A percentile compares a stretch with the other conserved stretches of the same genome.
phyloP scores from a whole-genome alignment of 1,140 invertebrate genomes.

The Achroia grisella region DNA sequence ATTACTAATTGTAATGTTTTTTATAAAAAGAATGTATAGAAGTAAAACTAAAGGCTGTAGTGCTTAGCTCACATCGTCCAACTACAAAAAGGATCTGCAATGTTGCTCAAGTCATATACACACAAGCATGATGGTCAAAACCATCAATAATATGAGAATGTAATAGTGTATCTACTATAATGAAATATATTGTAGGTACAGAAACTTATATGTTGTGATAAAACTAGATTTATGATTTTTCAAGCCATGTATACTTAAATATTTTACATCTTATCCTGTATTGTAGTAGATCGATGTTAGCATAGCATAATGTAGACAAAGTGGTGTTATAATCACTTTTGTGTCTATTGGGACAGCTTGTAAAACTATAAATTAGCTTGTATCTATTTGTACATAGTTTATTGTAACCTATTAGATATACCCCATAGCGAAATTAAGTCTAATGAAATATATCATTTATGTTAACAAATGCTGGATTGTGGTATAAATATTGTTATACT shows the following conservation, averaged over 20 bases:
- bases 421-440: conserved; percentile 36
- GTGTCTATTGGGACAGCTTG: conserved; percentile 42
- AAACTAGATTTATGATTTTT: no score
- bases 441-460: conserved; percentile 49
- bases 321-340: conserved; percentile 68
- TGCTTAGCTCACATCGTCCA: conserved; percentile 16
- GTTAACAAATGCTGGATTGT: conserved; percentile 39
- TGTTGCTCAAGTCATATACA: no score
- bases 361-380: conserved; percentile 41
- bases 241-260: no score
- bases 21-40: conserved; percentile 34
- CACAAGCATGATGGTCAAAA: no score
- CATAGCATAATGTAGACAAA: conserved; percentile 28
- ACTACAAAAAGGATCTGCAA: no score
- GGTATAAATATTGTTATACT: conserved; percentile 24
- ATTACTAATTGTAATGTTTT: conserved; percentile 8
- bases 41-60: conserved; percentile 26
- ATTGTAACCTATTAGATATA: conserved; percentile 32
- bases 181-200: no score
- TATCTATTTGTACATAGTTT: conserved; percentile 59
- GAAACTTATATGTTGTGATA: no score
- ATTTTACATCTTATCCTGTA: no score
- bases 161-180: no score
- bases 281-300: background rate
- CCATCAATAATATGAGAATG: no score